A percentile compares a stretch with the other conserved stretches of the same genome.
Conservation (phyloP, 37 sponge, comb jelly and placozoan genomes). For the Haliclona indistincta region DNA sequence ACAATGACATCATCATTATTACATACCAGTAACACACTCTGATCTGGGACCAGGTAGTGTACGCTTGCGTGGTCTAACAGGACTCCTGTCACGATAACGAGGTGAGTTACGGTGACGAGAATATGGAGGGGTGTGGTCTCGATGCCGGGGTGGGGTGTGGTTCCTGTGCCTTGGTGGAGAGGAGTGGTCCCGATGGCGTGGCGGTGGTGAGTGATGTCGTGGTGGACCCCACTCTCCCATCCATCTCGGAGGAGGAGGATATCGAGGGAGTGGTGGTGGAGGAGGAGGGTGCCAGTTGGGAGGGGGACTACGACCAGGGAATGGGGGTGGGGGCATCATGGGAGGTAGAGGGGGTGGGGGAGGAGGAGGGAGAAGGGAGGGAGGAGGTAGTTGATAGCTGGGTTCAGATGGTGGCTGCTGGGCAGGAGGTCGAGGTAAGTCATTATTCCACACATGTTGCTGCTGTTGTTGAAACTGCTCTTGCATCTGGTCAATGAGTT, state of each 20-base stretch:
- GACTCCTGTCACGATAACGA: neutral
- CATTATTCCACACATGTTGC: neutral
- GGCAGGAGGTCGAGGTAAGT: neutral
- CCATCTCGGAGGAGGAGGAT: neutral
- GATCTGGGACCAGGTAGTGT: neutral
- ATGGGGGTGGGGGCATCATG: constrained; percentile 4
- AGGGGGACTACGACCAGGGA: neutral
- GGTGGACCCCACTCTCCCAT: neutral
- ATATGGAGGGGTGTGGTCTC: too few relatives aligned
- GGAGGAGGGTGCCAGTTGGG: constrained; percentile 10
- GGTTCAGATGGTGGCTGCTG: constrained; percentile 7
- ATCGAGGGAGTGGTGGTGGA: constrained; percentile 1
- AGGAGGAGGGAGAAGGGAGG: neutral
- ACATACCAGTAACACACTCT: constrained; percentile 3
- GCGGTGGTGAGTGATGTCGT: neutral
- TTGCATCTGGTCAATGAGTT: constrained; percentile 18
- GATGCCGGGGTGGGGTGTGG: constrained; percentile 8
- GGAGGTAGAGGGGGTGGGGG: constrained; percentile 28
- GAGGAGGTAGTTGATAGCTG: constrained; percentile 3
- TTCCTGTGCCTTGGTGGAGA: constrained; percentile 17
- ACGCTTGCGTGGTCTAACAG: neutral
- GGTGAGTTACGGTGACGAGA: too few relatives aligned
- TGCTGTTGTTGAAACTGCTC: constrained; percentile 18
- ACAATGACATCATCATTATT: neutral
- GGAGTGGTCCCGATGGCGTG: neutral